Conservation (phyloP, 2,113 vertebrate genomes). For the Zootoca vivipara region DNA sequence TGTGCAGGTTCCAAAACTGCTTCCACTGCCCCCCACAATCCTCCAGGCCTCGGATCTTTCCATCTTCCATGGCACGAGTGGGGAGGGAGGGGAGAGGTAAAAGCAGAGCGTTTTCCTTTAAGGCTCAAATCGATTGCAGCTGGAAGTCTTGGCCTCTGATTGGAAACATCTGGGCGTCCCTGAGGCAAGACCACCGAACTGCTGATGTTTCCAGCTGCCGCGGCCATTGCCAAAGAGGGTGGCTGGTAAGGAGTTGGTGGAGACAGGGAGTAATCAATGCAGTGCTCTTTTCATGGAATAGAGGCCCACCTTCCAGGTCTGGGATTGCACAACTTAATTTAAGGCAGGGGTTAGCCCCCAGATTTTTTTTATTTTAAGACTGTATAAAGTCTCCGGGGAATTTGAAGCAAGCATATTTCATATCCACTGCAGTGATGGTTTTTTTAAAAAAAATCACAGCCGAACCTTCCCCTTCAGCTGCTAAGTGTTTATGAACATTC, state of each 20-base stretch:
- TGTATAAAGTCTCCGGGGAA: background rate
- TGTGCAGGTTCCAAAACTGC: background rate
- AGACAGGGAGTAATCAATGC: background rate
- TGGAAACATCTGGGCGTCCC: slow-evolving; percentile 41
- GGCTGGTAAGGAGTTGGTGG: background rate
- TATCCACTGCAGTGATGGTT: background rate
- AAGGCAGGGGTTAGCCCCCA: background rate
- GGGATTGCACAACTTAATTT: background rate
- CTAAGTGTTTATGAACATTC: background rate
- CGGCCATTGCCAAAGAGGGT: background rate
- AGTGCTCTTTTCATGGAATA: background rate
- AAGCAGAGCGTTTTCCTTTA: slow-evolving; percentile 13
- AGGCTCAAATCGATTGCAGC: slow-evolving; percentile 29
- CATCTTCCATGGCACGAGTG: background rate
- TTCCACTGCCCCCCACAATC: background rate
- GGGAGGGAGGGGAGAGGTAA: background rate
- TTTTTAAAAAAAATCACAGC: background rate
- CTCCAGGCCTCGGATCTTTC: background rate
- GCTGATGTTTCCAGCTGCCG: slow-evolving; percentile 54
- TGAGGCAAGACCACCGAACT: slow-evolving; percentile 48
- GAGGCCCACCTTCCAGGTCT: background rate
- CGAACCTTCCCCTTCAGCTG: background rate
- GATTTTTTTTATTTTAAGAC: background rate
- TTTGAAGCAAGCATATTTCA: background rate
- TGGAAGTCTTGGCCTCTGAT: slow-evolving; percentile 33